These are phyloP conservation scores for Apogon talboti DNA, from an alignment of 2,797 vertebrate genomes.

Conservation along the genomic window DNA sequence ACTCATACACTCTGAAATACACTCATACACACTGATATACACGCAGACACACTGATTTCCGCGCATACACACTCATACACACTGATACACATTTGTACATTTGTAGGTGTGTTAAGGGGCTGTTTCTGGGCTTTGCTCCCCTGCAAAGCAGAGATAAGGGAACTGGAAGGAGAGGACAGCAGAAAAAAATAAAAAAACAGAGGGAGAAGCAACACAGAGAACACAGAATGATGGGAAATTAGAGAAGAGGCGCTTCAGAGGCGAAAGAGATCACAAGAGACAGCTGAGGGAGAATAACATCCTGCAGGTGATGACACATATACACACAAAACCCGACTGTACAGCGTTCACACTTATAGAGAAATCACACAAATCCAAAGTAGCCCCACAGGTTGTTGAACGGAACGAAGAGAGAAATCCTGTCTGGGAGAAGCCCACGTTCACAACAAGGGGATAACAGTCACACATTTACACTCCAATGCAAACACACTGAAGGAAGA, in stretches of 20 bases:
- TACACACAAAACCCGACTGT: constrained; percentile 3
- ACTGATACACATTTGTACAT: constrained; percentile 1
- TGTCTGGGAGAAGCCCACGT: constrained; percentile 46
- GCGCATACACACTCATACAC: constrained; percentile 28
- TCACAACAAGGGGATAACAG: constrained; percentile 39
- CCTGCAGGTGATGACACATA: constrained; percentile 58
- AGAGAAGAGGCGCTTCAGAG: constrained; percentile 60
- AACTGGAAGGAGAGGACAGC: constrained; percentile 34
- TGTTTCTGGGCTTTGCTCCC: constrained; percentile 47
- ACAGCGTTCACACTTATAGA: constrained; percentile 49
- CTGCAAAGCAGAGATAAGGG: constrained; percentile 71
- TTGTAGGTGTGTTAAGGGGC: constrained; percentile 42
- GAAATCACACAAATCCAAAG: constrained; percentile 59
- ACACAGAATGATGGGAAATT: constrained; percentile 64
- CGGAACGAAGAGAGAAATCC: constrained; percentile 55
- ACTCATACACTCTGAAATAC: no score
- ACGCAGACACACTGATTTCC: no score
- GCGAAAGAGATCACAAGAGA: constrained; percentile 65
- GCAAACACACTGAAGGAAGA: constrained; percentile 30
- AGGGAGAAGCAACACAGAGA: constrained; percentile 43
- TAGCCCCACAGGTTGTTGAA: constrained; percentile 48
- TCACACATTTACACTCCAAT: constrained; percentile 13
- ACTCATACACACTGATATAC: no score
- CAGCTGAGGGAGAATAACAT: constrained; percentile 65
- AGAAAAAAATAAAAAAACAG: constrained; percentile 15